These are phyloP conservation scores for Daubentonia madagascariensis DNA, from an alignment of 2,113 vertebrate genomes.

Conservation along the genomic window DNA sequence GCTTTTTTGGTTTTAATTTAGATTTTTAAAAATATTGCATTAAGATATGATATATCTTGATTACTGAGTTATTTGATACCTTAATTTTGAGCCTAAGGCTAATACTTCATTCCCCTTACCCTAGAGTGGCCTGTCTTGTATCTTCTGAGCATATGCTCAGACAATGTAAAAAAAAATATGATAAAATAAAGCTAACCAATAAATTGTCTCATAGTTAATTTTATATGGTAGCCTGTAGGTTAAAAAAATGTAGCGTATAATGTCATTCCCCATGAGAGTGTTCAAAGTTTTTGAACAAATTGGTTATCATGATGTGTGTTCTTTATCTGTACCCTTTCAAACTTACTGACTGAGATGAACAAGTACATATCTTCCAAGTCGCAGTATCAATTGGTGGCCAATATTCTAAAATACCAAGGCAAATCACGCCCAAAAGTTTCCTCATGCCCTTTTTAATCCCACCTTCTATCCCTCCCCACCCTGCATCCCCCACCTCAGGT, in stretches of 20 bases:
- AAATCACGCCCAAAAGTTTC: too few relatives aligned
- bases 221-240: background rate
- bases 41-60: background rate
- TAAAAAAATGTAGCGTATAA: background rate
- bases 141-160: background rate
- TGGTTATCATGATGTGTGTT: background rate
- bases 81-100: background rate
- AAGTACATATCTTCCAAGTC: background rate
- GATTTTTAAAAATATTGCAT: background rate
- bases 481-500: too few relatives aligned
- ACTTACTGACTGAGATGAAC: background rate
- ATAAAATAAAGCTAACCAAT: conserved; percentile 2
- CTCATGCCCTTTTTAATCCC: too few relatives aligned
- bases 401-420: background rate
- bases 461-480: too few relatives aligned
- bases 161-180: background rate
- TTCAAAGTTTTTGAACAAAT: background rate
- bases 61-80: background rate
- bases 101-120: background rate
- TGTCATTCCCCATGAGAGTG: background rate
- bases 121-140: background rate
- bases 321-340: conserved; percentile 2
- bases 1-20: background rate
- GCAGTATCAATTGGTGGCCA: background rate
- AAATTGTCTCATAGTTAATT: background rate